Evolutionary conservation across 2,113 vertebrate genomes (phyloP), one percentile per base, ranked within the genome.

Genomic region (Capra hircus): DNA sequence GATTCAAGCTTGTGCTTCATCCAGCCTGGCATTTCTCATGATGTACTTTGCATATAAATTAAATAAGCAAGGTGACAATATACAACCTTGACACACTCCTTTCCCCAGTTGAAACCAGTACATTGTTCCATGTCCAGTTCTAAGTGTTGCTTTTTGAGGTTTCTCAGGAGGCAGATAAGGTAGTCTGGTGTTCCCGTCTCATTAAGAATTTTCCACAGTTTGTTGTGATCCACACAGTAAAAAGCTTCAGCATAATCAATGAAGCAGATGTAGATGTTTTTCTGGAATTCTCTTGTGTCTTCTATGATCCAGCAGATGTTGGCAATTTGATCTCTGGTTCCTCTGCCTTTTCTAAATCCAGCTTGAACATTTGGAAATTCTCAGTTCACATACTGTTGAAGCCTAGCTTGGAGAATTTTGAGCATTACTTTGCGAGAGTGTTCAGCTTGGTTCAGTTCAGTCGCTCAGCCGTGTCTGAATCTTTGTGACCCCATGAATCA

Each of bases 391-490:
- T 71, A 71, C 64, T 36, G 17, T 71, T 36, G 64, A 71, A 36
- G 17, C 17, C 64, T 71, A 11, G 16, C n/a, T 21, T 71, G 64
- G 17, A 71, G 1, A 71, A 71, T 71, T 71, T 71, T 71, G 64
- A 71, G n/a, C n/a, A 71, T 71, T 71, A 21, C 17, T 71, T 71
- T 36, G n/a, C 2, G 10, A 36, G n/a, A 11, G n/a, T 71, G n/a
- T 36, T 10, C 25, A 59, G 2, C 25, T 59, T 0, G 1, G 9
- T 27, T 59, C 57, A 59, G 9, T 59, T 59, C 9, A 59, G 57
- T 57, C 3, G 1, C 27, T 28, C 59, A 28, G 59, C 28, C 11
- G 0, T 60, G 27, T 60, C 59, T 0, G 5, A 60, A 2, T 60
- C 25, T 60, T 60, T 60, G 59, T 1, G 5, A 60, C 59, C 55